Percentiles rank a stretch among this genome's conserved stretches.
Evolutionary conservation across 1,140 invertebrate genomes (phyloP).

Genomic region (Berghia stephanieae): DNA sequence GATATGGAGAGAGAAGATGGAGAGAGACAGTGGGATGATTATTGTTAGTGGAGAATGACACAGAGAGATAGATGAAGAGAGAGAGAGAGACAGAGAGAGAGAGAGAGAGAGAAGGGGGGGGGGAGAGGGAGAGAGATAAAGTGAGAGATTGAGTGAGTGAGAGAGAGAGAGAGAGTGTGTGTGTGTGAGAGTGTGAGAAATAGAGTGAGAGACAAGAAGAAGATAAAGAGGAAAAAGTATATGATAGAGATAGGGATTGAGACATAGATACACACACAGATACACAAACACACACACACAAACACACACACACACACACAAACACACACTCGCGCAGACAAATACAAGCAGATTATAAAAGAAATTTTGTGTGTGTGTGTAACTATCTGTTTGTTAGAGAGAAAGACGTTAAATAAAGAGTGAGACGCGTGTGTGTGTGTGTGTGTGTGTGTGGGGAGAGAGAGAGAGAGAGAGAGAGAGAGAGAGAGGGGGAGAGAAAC

Average conservation of each 20-base stretch:
- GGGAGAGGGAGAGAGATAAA: no score
- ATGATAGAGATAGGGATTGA: neutral
- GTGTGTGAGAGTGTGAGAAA: neutral
- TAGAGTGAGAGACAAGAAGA: neutral
- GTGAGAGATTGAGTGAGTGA: no score
- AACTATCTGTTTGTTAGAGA: no score
- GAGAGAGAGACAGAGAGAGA: slow-evolving; percentile 21
- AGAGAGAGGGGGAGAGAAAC: neutral
- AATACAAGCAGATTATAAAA: neutral
- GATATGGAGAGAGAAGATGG: slow-evolving; percentile 1
- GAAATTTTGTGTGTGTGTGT: neutral
- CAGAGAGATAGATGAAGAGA: slow-evolving; percentile 18
- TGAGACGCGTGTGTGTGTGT: neutral
- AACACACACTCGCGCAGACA: neutral
- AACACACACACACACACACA: no score
- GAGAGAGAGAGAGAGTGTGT: neutral
- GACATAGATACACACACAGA: no score
- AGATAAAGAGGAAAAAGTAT: neutral
- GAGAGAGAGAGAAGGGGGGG: neutral
- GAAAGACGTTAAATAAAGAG: no score
- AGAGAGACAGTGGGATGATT: no score
- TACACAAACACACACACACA: no score
- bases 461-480: neutral
- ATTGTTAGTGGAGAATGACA: neutral
- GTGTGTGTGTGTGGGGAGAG: neutral